Evolutionary conservation across 2,888 invertebrate species (phyloP).

Genomic region (Drosophila kambysellisi): DNA sequence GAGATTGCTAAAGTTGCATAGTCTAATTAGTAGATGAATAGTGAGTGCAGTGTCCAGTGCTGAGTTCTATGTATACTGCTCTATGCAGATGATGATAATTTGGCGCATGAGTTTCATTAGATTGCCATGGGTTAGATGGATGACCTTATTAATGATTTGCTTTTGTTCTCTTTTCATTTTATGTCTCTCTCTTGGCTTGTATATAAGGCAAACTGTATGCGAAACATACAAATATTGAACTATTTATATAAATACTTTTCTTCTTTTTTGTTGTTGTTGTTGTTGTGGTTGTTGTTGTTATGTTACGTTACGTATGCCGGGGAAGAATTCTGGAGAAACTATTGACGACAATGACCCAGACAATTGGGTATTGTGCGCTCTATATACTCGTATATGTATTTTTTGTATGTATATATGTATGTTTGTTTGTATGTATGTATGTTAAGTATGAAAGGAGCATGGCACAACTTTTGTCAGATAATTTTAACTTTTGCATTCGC

Average conservation of each 20-base stretch:
- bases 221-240: conserved; percentile 75
- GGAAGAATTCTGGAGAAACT: conserved; percentile 68
- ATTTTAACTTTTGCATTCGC: conserved; percentile 23
- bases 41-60: conserved; percentile 52
- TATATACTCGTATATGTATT: conserved; percentile 8
- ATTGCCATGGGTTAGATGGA: conserved; percentile 61
- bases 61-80: conserved; percentile 26
- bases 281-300: background rate
- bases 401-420: conserved; percentile 4
- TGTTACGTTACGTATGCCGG: conserved; percentile 60
- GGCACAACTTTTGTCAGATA: conserved; percentile 64
- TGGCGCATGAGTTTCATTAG: conserved; percentile 76
- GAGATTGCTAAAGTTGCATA: conserved; percentile 36
- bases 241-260: conserved; percentile 70
- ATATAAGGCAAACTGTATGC: conserved; percentile 78
- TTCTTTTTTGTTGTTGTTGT: background rate
- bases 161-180: conserved; percentile 28
- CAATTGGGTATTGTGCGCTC: conserved; percentile 21
- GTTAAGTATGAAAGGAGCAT: conserved; percentile 60
- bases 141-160: conserved; percentile 54
- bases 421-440: conserved; percentile 5
- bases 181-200: conserved; percentile 62
- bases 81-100: conserved; percentile 63
- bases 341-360: conserved; percentile 35
- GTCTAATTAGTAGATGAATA: conserved; percentile 38